Evolutionary conservation across 2,113 vertebrate genomes (phyloP).

Genomic region (Heterochromis multidens): DNA sequence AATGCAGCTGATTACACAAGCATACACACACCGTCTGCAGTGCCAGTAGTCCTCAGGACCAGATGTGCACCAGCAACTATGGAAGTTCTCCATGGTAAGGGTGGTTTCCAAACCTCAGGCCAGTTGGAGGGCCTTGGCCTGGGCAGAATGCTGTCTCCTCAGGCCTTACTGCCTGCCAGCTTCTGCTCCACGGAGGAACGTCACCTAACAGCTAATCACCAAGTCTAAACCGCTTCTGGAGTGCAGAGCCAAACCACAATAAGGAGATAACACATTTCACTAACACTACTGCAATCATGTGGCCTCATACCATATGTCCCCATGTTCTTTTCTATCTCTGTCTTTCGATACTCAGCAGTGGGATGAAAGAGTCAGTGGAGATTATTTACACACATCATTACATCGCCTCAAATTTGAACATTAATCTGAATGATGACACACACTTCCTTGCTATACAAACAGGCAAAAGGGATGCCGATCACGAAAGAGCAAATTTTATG

Average conservation of each 20-base stretch:
- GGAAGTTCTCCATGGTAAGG: conserved; percentile 34
- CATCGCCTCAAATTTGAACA: neutral
- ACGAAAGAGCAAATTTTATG: neutral
- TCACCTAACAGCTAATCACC: conserved; percentile 46
- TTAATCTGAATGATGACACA: neutral
- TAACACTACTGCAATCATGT: conserved; percentile 45
- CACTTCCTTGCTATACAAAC: neutral
- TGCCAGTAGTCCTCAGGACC: conserved; percentile 6
- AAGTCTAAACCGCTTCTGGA: conserved; percentile 25
- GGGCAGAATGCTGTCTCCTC: conserved; percentile 57
- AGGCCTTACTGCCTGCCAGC: conserved; percentile 45
- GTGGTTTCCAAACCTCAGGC: conserved; percentile 48
- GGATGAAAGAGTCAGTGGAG: neutral
- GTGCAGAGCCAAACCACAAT: conserved; percentile 45
- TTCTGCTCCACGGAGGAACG: conserved; percentile 38
- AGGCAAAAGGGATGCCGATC: neutral
- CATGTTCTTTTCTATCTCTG: conserved; percentile 9
- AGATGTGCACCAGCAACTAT: conserved; percentile 46
- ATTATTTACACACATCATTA: neutral
- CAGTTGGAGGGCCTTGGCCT: conserved; percentile 34
- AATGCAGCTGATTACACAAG: conserved; percentile 10
- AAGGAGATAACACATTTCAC: conserved; percentile 48
- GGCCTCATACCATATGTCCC: conserved; percentile 19
- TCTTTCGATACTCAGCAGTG: conserved; percentile 8
- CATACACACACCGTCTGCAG: neutral